Evolutionary conservation across 23 tunicate species (phyloP), one percentile per base, ranked within the genome.

Genomic region (Halocynthia aurantium): DNA sequence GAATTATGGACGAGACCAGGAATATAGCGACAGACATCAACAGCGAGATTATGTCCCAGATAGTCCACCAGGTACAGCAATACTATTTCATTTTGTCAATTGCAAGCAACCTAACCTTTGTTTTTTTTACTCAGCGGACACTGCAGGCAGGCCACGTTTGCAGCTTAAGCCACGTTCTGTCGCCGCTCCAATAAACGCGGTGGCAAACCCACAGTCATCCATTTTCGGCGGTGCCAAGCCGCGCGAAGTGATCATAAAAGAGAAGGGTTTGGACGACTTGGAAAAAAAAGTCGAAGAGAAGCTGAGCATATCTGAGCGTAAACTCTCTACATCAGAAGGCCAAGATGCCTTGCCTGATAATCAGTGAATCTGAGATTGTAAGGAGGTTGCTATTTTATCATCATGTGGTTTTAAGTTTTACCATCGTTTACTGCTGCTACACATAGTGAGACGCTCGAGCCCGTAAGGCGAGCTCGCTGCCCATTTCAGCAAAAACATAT

Each of bases 181-280:
- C 20, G 81, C 55, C 9, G 80, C 76, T n/a, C 98, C 98, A 6
- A 82, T 86, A 8, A 86, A 82, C 54, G 57, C 87, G 40, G 78
- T 92, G 44, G 98, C 98, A 8, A 92, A 92, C 67, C 98, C 98
- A 49, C 82, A 84, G 12, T 92, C 98, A 55, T 86, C 98, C 8
- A 92, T 92, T 67, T 92, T 92, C 57, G 98, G 98, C 18, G 98
- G 98, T 51, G 98, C 98, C 7, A 72, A 82, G 75, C 98, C 98
- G 13, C 92, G 98, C 8, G 98, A 92, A 57, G 84, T 86, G 53
- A 86, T 86, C 53, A 76, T 92, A n/a, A 79, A 73, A 18, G 98
- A 92, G 62, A 92, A 92, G 63, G 98, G 98, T 9, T 82, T 92
- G 60, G 92, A 85, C 57, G 98, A 92, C 70, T 55, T 92, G 22